A percentile compares a stretch with the other conserved stretches of the same genome.
Evolutionary conservation across 2,113 vertebrate genomes (phyloP).

Genomic region (Motacilla alba): DNA sequence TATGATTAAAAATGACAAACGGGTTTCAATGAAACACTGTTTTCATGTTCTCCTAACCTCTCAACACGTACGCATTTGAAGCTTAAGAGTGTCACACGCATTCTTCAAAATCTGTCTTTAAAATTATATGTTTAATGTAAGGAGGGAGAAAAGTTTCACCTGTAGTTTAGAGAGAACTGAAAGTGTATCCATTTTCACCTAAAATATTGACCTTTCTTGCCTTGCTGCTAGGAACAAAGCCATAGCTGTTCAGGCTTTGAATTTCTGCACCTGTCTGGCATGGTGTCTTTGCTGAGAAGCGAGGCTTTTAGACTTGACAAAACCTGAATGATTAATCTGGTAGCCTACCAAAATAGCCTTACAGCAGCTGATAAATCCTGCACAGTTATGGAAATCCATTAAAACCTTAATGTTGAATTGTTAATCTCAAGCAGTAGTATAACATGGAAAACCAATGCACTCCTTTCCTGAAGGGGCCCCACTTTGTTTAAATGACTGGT

Average conservation of each 20-base stretch:
- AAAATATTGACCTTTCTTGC: background rate
- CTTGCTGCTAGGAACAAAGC: background rate
- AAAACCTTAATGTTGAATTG: background rate
- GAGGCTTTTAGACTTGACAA: background rate
- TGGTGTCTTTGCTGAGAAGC: background rate
- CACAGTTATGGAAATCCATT: background rate
- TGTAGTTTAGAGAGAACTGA: background rate
- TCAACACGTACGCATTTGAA: background rate
- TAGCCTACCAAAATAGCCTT: background rate
- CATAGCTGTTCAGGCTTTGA: background rate
- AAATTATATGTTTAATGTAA: background rate
- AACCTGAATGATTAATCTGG: background rate
- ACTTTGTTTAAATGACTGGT: background rate
- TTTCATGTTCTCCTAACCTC: background rate
- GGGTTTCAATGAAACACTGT: background rate
- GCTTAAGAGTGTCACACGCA: background rate
- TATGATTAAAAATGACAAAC: constrained; percentile 48
- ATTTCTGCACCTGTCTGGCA: background rate
- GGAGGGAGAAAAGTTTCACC: background rate
- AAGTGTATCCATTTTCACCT: background rate
- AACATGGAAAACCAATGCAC: background rate
- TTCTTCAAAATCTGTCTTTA: background rate
- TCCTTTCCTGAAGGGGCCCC: background rate
- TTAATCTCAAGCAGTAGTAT: background rate
- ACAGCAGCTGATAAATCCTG: background rate